Conservation (phyloP, 2,888 invertebrate genomes). For the Stenodema calcarata region DNA sequence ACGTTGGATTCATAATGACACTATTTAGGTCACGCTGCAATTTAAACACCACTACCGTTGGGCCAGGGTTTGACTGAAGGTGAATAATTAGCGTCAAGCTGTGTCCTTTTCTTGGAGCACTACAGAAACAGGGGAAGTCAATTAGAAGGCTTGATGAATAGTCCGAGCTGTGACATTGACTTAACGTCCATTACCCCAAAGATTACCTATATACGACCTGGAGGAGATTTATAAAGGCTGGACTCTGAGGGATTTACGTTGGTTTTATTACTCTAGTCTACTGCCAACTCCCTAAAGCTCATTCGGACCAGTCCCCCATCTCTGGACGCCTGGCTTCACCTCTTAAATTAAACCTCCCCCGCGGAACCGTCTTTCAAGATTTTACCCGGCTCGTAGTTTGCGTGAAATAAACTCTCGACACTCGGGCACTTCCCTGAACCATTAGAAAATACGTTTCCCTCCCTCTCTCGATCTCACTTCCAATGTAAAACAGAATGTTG, state of each 20-base stretch:
- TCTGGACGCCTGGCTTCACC: background rate
- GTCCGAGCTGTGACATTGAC: background rate
- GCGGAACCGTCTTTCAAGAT: background rate
- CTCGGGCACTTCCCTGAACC: background rate
- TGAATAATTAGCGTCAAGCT: background rate
- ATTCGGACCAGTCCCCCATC: background rate
- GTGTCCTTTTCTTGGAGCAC: background rate
- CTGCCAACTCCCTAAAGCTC: background rate
- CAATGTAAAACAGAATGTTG: background rate
- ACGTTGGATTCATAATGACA: background rate
- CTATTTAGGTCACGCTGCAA: background rate
- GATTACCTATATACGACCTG: background rate
- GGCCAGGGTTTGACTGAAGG: background rate
- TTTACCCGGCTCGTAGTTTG: background rate
- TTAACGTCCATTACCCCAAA: background rate
- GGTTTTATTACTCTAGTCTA: background rate
- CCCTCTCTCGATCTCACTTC: background rate
- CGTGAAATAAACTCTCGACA: background rate
- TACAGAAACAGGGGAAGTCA: background rate
- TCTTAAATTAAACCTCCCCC: background rate
- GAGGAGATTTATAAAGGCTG: constrained; percentile 14
- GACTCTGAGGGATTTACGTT: constrained; percentile 6
- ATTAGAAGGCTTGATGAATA: constrained; percentile 11
- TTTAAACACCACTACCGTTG: background rate
- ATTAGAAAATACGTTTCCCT: background rate